Conservation (phyloP, 2,113 vertebrate species). For the Oceanodroma tethys region DNA sequence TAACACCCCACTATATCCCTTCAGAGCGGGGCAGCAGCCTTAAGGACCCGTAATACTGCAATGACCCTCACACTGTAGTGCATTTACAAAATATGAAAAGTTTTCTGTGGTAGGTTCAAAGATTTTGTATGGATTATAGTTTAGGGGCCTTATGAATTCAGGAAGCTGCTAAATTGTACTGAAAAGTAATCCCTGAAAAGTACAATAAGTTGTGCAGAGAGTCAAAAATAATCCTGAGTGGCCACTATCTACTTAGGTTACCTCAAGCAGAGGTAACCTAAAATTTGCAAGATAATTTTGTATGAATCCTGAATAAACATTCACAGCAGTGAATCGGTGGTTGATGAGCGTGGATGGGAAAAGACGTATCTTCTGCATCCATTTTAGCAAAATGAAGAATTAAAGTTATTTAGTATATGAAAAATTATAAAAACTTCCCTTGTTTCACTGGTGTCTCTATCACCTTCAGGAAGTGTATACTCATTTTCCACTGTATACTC, state of each 20-base stretch:
- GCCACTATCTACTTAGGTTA: neutral
- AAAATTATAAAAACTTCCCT: neutral
- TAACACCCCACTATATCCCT: neutral
- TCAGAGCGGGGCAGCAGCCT: neutral
- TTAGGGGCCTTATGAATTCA: neutral
- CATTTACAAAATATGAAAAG: neutral
- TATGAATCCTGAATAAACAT: neutral
- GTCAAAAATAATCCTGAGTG: neutral
- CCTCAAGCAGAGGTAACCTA: neutral
- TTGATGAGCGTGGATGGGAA: neutral
- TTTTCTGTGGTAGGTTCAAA: neutral
- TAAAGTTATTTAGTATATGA: neutral
- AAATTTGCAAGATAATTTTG: neutral
- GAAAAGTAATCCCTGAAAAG: neutral
- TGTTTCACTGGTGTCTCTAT: neutral
- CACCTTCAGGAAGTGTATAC: neutral
- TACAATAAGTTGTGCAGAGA: neutral
- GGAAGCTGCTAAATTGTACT: neutral
- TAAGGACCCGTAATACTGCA: neutral
- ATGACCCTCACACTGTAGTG: neutral
- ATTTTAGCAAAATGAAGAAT: neutral
- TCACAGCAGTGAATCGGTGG: neutral
- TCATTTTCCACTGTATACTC: neutral
- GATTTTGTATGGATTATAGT: neutral
- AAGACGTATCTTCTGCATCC: neutral